A percentile compares a stretch with the other conserved stretches of the same genome.
Evolutionary conservation across 1,140 invertebrate genomes (phyloP).

Genomic region (Triops cancriformis): DNA sequence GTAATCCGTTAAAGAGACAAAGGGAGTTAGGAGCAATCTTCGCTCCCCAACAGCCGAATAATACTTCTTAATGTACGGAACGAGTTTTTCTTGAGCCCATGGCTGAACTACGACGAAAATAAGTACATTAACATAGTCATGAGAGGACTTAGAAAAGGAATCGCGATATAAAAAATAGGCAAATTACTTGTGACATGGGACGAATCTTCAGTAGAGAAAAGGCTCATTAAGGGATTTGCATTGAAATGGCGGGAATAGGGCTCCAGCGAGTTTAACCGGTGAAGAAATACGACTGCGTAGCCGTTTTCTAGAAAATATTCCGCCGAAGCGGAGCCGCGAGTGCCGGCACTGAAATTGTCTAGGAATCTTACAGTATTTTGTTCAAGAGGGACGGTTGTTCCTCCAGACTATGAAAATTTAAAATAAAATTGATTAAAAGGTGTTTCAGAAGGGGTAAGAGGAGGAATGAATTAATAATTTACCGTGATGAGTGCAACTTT

Average conservation of each 20-base stretch:
- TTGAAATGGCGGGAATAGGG: slow-evolving; percentile 81
- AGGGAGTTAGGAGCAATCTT: slow-evolving; percentile 59
- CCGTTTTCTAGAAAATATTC: slow-evolving; percentile 83
- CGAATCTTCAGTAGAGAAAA: background rate
- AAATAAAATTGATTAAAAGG: slow-evolving; percentile 27
- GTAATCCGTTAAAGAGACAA: slow-evolving; percentile 84
- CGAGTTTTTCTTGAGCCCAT: background rate
- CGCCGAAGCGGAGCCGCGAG: slow-evolving; percentile 81
- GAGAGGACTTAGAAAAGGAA: background rate
- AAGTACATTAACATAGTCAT: slow-evolving; percentile 24
- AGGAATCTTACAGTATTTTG: slow-evolving; percentile 94
- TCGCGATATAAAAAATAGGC: too few relatives aligned
- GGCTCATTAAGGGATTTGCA: slow-evolving; percentile 58
- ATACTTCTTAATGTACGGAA: background rate
- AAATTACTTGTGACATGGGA: slow-evolving; percentile 23
- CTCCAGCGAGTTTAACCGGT: slow-evolving; percentile 68
- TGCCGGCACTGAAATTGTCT: slow-evolving; percentile 97
- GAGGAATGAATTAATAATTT: slow-evolving; percentile 37
- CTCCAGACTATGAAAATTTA: slow-evolving; percentile 65
- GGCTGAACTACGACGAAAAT: slow-evolving; percentile 33
- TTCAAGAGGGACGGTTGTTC: slow-evolving; percentile 92
- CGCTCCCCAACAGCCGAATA: background rate
- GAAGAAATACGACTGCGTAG: slow-evolving; percentile 54
- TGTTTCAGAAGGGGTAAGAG: slow-evolving; percentile 27
- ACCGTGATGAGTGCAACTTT: slow-evolving; percentile 66